Evolutionary conservation across 2,888 invertebrate genomes (phyloP).

Genomic region (Taphrorychus bicolor): DNA sequence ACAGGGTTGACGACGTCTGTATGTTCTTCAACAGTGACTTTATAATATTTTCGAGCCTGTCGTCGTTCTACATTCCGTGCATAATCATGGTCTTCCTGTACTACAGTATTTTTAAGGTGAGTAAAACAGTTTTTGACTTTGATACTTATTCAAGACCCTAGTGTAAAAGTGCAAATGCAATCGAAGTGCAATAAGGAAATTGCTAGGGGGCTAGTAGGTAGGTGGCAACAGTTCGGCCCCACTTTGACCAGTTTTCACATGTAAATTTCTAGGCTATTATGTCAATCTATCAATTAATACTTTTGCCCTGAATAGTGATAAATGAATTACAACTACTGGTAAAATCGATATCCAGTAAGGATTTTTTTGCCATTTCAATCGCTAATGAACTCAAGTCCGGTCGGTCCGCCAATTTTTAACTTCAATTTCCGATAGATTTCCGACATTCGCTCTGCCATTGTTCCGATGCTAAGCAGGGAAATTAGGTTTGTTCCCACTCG

Average conservation of each 20-base stretch:
- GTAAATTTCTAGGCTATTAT: too few species aligned
- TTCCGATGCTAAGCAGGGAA: not conserved
- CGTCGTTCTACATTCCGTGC: slow-evolving; percentile 98
- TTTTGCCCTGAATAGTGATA: too few species aligned
- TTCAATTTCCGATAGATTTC: not conserved
- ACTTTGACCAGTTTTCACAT: too few species aligned
- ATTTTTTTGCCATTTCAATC: not conserved
- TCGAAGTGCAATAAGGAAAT: too few species aligned
- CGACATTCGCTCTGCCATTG: not conserved
- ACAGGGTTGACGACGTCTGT: slow-evolving; percentile 84
- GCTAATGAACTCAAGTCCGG: not conserved
- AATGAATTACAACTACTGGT: too few species aligned
- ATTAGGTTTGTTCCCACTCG: not conserved
- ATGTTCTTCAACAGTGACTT: slow-evolving; percentile 98
- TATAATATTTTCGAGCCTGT: slow-evolving; percentile 96
- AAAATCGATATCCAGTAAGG: not conserved
- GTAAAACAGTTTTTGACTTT: slow-evolving; percentile 46
- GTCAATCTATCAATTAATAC: too few species aligned
- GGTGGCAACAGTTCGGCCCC: too few species aligned
- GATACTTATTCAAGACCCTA: too few species aligned
- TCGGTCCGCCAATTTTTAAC: not conserved
- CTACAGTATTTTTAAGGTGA: slow-evolving; percentile 95
- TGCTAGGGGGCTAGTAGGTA: too few species aligned
- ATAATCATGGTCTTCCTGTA: slow-evolving; percentile 98
- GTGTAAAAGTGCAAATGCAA: too few species aligned